These are phyloP conservation scores for Hypotaenidia okinawae DNA, from an alignment of 2,797 vertebrate genomes.

Conservation along the genomic window DNA sequence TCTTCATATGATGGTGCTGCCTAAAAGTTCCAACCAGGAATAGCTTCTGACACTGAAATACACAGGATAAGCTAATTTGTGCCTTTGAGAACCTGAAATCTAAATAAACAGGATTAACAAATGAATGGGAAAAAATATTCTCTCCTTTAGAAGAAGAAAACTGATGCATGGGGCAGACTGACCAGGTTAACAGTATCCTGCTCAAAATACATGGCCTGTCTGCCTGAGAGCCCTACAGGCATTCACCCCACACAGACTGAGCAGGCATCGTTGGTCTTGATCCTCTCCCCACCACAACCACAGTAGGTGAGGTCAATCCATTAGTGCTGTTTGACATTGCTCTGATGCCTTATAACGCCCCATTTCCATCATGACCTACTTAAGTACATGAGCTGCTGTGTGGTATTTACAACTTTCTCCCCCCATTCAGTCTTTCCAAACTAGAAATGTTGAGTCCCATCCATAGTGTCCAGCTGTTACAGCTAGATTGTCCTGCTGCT, in stretches of 20 bases:
- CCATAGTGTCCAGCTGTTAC: background rate
- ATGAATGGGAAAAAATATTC: background rate
- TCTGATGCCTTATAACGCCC: background rate
- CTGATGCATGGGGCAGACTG: background rate
- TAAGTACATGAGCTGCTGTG: background rate
- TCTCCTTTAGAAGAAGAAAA: background rate
- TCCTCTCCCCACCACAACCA: background rate
- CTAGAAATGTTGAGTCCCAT: background rate
- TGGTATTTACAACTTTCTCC: background rate
- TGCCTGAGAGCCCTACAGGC: background rate
- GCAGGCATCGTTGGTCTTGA: background rate
- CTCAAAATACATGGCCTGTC: accelerated
- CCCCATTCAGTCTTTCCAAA: background rate
- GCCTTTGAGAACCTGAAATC: background rate
- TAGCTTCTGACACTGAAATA: background rate
- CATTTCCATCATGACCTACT: background rate
- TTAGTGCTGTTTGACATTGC: background rate
- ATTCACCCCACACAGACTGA: background rate
- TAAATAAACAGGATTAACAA: background rate
- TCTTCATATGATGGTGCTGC: background rate
- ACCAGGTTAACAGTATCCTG: background rate
- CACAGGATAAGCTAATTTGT: background rate
- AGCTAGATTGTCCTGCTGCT: background rate
- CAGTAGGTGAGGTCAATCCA: background rate
- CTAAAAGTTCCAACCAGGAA: background rate